Base-by-base conservation (phyloP, 2,888 invertebrate species). In the Koerneria pararmatus region DNA sequence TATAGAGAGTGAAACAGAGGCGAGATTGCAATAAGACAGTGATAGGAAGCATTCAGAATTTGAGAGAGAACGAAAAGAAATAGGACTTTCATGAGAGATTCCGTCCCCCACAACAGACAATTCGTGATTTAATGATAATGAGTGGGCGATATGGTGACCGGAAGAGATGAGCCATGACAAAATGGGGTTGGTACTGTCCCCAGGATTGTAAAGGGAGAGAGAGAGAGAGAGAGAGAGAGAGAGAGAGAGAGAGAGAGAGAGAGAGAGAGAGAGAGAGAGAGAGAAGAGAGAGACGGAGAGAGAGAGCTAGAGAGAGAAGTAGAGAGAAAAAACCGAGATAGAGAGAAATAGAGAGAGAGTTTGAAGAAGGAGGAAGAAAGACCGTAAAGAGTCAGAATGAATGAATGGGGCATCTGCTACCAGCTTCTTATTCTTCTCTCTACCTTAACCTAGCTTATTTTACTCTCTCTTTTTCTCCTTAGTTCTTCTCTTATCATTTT, bases 261-360 rank as follows among this genome's bases (percentile, higher is more conserved):
- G 27, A 31, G 29, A 19, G 29, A 31, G 34, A 58, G 37, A 59
- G 32, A 59, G 37, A 59, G 32, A 53, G 35, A 31, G 63, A 32
- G 34, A 24, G 59, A 35, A 58, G 34, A 58, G 34, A 27, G 34
- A 32, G 34, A 58, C 24, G 34, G 51, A 62, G 11, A 22, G 37
- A 61, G 46, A 66, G 60, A 66, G 15, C 6, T 51, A 53, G 15
- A 56, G 46, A 48, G 54, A 35, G 67, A 51, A 37, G 19, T 31
- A n/a, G 60, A 35, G 24, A 48, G 60, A 58, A 29, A n/a, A 58
- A 11, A 11, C 32, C 8, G 11, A 41, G 59, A 29, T n/a, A 35
- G 60, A 60, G 41, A 11, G 60, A 29, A 22, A 4, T n/a, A 1
- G 35, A 32, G 46, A 46, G 46, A 46, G 32, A 31, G 48, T n/a